Conservation (phyloP, 2,113 vertebrate genomes). For the Pampusana beccarii region DNA sequence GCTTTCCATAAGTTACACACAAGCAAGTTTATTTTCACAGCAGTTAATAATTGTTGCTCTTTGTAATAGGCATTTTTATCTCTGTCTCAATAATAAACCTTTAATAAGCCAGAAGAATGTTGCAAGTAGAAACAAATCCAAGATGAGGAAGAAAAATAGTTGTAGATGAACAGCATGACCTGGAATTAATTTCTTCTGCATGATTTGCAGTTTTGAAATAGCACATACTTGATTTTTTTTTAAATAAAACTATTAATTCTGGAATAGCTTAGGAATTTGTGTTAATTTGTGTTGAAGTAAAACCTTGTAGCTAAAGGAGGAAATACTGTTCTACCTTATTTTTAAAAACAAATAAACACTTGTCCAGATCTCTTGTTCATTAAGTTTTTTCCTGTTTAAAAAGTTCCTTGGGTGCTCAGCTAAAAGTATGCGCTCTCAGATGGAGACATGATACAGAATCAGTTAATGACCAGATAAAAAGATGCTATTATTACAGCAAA, state of each 20-base stretch:
- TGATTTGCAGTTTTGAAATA: not conserved
- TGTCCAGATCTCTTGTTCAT: not conserved
- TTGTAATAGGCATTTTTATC: constrained; percentile 2
- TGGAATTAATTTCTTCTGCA: not conserved
- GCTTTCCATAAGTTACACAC: constrained; percentile 65
- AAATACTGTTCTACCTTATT: not conserved
- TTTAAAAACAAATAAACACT: not conserved
- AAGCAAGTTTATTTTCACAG: constrained; percentile 45
- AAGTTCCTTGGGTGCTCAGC: not conserved
- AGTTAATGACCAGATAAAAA: not conserved
- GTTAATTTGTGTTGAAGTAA: not conserved
- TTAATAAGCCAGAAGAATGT: constrained; percentile 7
- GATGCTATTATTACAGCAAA: not conserved
- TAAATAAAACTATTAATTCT: not conserved
- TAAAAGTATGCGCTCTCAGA: not conserved
- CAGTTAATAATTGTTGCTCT: not conserved
- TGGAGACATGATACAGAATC: not conserved
- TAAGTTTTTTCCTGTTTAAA: not conserved
- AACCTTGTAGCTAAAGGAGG: not conserved
- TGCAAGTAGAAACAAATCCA: constrained; percentile 24
- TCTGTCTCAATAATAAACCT: not conserved
- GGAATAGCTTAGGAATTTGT: not conserved
- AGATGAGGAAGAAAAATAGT: not conserved
- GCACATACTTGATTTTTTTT: not conserved
- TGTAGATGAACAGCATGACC: not conserved